Evolutionary conservation across 2,113 vertebrate genomes (phyloP).

Genomic region (Parotia lawesii): DNA sequence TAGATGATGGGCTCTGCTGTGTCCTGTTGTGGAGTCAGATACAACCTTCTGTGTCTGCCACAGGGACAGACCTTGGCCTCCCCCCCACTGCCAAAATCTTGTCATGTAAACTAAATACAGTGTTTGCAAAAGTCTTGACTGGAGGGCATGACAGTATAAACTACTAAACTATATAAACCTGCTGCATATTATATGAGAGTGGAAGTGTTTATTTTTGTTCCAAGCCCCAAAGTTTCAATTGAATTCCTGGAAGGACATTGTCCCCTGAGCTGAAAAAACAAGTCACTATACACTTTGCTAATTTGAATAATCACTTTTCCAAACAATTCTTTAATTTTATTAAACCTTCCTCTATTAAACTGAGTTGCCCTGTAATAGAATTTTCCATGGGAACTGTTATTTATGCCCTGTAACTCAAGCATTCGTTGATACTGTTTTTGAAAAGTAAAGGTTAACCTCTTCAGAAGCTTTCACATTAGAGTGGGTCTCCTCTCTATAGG

Average conservation of each 20-base stretch:
- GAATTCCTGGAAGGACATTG: not conserved
- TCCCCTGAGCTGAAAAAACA: not conserved
- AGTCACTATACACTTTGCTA: fast-evolving
- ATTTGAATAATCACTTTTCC: not conserved
- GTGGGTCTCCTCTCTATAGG: not conserved
- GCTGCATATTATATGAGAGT: not conserved
- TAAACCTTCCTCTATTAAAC: not conserved
- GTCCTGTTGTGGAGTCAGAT: not conserved
- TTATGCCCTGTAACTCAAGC: not conserved
- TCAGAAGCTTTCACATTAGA: not conserved
- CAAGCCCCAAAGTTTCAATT: fast-evolving
- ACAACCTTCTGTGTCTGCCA: not conserved
- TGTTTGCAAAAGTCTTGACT: not conserved
- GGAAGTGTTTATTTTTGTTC: not conserved
- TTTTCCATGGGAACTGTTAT: not conserved
- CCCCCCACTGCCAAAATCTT: not conserved
- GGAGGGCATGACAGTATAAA: not conserved
- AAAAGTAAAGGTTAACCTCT: not conserved
- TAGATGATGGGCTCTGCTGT: not conserved
- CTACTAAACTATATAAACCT: not conserved
- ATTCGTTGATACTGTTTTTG: not conserved
- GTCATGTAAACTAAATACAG: not conserved
- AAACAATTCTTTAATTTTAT: not conserved
- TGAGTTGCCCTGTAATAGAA: not conserved
- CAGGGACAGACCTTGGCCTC: not conserved